Evolutionary conservation across 2,797 vertebrate species (phyloP).

Genomic region (Sebastes taczanowskii): DNA sequence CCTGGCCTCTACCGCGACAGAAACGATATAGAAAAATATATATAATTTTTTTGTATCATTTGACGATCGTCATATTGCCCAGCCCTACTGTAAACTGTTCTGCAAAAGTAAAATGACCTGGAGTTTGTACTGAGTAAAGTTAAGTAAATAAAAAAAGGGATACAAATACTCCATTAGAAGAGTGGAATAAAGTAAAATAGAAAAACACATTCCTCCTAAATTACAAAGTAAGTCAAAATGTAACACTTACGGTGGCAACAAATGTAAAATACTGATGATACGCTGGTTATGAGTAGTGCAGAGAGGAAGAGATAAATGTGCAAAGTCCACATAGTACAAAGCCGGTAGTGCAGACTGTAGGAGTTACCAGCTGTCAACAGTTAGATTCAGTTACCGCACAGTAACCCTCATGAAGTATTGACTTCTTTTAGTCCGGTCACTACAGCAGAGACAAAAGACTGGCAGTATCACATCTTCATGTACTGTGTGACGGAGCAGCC

Average conservation of each 20-base stretch:
- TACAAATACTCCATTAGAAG: background rate
- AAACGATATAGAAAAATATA: no score
- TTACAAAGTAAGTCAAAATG: background rate
- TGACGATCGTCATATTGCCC: no score
- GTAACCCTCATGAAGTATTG: conserved; percentile 13
- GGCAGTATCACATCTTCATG: background rate
- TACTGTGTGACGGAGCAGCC: background rate
- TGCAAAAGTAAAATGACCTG: background rate
- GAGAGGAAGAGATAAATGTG: background rate
- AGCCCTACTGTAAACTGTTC: background rate
- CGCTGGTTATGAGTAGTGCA: background rate
- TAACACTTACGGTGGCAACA: background rate
- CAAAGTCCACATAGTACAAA: background rate
- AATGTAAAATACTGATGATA: background rate
- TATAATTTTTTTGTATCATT: no score
- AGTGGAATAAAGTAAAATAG: background rate
- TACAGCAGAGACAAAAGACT: conserved; percentile 1
- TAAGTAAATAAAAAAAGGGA: background rate
- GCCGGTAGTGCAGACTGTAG: background rate
- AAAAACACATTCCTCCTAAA: background rate
- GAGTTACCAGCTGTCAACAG: conserved; percentile 29
- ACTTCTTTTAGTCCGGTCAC: background rate
- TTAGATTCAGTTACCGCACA: conserved; percentile 17
- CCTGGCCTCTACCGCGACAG: no score
- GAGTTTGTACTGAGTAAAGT: background rate